These are phyloP conservation scores for Dipodomys spectabilis DNA, from an alignment of 2,113 vertebrate genomes.

Conservation along the genomic window DNA sequence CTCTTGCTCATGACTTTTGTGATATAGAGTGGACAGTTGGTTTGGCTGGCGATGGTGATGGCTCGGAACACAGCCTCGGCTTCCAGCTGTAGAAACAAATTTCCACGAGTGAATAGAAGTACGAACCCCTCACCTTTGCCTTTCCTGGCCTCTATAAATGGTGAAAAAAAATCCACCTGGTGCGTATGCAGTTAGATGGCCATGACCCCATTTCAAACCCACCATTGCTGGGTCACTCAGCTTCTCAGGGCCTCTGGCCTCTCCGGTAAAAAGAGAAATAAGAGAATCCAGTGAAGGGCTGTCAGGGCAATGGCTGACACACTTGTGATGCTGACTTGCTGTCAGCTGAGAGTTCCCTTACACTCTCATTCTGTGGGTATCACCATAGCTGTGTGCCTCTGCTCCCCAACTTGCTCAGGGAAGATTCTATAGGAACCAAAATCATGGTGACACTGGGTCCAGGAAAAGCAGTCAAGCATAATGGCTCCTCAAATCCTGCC, in stretches of 20 bases:
- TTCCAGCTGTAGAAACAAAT: conserved; percentile 90
- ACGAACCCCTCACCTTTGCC: background rate
- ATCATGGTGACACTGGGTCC: too few species aligned
- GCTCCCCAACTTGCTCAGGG: background rate
- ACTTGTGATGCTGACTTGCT: accelerated
- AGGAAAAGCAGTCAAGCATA: background rate
- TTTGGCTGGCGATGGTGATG: conserved; percentile 98
- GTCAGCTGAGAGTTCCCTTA: background rate
- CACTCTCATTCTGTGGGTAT: background rate
- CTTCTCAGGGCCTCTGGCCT: background rate
- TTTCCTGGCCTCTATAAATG: background rate
- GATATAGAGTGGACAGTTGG: conserved; percentile 98
- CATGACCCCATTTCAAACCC: background rate
- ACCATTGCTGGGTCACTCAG: accelerated
- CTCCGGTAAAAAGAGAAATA: background rate
- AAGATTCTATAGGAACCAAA: background rate
- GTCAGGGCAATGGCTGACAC: background rate
- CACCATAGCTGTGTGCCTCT: background rate
- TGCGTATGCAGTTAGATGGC: background rate
- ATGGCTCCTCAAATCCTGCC: background rate
- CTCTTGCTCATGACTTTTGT: conserved; percentile 99
- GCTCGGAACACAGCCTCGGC: conserved; percentile 98
- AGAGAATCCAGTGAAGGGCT: background rate
- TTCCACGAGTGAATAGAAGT: background rate
- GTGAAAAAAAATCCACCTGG: background rate